Evolutionary conservation across 2,888 invertebrate genomes (phyloP), one percentile per base, ranked within the genome.

Genomic region (Phyllotreta cruciferae): DNA sequence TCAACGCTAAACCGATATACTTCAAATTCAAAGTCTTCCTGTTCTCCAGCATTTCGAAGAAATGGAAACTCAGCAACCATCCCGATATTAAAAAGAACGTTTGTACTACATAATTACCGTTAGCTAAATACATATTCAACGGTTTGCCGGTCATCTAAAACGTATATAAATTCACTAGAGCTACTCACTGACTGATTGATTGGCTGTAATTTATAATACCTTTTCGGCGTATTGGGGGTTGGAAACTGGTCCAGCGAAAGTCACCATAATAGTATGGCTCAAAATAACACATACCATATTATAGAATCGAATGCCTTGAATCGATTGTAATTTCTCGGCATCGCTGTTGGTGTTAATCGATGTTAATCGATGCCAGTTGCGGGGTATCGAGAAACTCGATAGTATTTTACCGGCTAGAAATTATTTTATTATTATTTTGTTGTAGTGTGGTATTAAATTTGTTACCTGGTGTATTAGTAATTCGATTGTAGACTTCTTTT

Each of bases 251-350:
- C 71, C 70, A 9, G 71, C 68, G 14, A 77, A 70, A 13, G 66
- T 50, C 9, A 66, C 45, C 73, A 75, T 72, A n/a, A 76, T 56
- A 5, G 74, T 74, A 56, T 77, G 77, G 38, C 68, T 65, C 52
- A 71, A 38, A 38, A 77, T 75, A 3, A 77, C 74, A 47, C 72
- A 72, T 5, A 75, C 64, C 72, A 76, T 72, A 41, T 71, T 76
- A 54, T 69, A 73, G 60, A 75, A 75, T 52, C 76, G 64, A 0
- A 77, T 70, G 10, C 77, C 77, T 64, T 76, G 74, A 10, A 77
- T 74, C 24, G 66, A 71, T 53, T 66, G 63, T 3, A 77, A 54
- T 57, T 73, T 70, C 57, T 64, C 56, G 8, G 62, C 63, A 54
- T 76, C 73, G 10, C 67, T 37, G 62, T 58, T 70, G 7, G 61